phyloP scores from a whole-genome alignment of 1,140 invertebrate genomes.

The Lasaia peninsularis region DNA sequence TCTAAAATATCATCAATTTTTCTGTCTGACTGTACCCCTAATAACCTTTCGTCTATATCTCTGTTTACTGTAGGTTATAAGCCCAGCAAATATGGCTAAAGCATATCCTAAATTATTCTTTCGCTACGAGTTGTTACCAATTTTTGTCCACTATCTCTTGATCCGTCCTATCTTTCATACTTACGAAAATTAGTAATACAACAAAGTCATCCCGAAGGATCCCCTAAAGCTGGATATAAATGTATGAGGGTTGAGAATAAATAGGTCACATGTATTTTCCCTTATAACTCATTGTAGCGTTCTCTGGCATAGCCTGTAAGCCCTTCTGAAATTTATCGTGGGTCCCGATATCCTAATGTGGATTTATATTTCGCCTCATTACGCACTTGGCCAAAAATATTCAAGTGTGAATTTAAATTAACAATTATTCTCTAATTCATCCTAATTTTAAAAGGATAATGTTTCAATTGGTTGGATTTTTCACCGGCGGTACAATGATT shows the following conservation, averaged over 20 bases:
- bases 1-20: too few species aligned
- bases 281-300: constrained; percentile 62
- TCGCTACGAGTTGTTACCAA: constrained; percentile 33
- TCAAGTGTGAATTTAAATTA: constrained; percentile 4
- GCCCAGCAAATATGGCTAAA: constrained; percentile 3
- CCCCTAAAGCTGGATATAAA: constrained; percentile 26
- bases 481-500: too few species aligned
- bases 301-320: constrained; percentile 55
- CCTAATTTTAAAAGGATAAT: too few species aligned
- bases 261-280: constrained; percentile 68
- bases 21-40: neutral
- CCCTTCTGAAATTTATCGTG: constrained; percentile 50
- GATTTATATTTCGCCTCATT: constrained; percentile 22
- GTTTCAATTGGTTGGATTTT: too few species aligned
- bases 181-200: constrained; percentile 16
- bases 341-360: constrained; percentile 42
- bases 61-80: constrained; percentile 3
- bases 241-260: constrained; percentile 35
- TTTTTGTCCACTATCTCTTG: constrained; percentile 34
- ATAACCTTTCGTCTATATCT: neutral
- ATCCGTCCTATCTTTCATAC: constrained; percentile 25
- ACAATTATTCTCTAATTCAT: neutral
- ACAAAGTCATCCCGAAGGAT: constrained; percentile 25
- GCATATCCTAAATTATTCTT: constrained; percentile 29
- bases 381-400: neutral